Conservation (phyloP, 2,888 invertebrate species). For the Lepetodrilus schrolli region DNA sequence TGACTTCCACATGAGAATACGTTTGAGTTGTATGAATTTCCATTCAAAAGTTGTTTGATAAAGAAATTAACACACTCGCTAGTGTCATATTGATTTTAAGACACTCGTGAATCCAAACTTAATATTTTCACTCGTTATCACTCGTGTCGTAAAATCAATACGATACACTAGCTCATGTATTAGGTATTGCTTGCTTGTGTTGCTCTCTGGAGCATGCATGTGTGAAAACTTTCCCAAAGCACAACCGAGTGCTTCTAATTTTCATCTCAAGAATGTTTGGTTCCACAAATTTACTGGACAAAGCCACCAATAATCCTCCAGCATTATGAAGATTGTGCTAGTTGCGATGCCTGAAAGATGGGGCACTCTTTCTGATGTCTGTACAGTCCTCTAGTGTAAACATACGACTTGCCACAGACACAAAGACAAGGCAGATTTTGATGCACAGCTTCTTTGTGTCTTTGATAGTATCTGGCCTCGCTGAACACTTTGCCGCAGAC, state of each 20-base stretch:
- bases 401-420: neutral
- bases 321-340: neutral
- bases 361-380: slow-evolving; percentile 6
- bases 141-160: too few species aligned
- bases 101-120: too few species aligned
- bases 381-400: neutral
- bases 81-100: too few species aligned
- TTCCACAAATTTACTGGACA: neutral
- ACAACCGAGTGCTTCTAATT: too few species aligned
- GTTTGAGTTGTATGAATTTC: too few species aligned
- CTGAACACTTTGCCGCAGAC: slow-evolving; percentile 2
- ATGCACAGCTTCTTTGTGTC: slow-evolving; percentile 9
- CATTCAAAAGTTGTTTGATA: too few species aligned
- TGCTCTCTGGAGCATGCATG: neutral
- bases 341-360: neutral
- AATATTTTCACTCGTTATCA: too few species aligned
- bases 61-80: too few species aligned
- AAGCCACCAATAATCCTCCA: neutral
- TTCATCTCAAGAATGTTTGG: too few species aligned
- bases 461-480: neutral
- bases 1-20: too few species aligned
- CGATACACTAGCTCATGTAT: too few species aligned
- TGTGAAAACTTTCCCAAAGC: neutral
- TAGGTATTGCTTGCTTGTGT: neutral
- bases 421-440: neutral